Evolutionary conservation across 2,113 vertebrate species (phyloP).

Genomic region (Vanacampus margaritifer): DNA sequence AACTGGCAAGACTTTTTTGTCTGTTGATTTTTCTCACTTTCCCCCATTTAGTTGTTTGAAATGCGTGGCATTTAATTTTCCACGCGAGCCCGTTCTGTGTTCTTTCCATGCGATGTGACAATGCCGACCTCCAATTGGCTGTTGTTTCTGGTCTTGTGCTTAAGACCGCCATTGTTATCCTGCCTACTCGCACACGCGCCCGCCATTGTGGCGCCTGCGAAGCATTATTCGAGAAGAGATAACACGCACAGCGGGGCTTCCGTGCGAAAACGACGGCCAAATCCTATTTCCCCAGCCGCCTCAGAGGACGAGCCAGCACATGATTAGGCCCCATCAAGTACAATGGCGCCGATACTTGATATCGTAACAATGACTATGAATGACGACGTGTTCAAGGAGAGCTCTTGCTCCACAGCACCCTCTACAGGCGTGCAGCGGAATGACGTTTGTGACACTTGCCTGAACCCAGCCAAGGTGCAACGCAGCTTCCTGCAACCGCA

Average conservation of each 20-base stretch:
- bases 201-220: slow-evolving; percentile 13
- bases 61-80: neutral
- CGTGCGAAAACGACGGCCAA: slow-evolving; percentile 21
- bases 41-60: neutral
- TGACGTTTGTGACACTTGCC: neutral
- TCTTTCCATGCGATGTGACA: neutral
- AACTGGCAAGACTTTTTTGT: no score
- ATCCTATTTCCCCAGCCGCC: slow-evolving; percentile 1
- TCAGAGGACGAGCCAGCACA: slow-evolving; percentile 23
- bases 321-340: slow-evolving; percentile 5
- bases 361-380: neutral
- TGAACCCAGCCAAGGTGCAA: neutral
- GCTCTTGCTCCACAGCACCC: no score
- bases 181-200: neutral
- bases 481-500: neutral
- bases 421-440: neutral
- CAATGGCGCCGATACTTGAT: neutral
- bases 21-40: neutral
- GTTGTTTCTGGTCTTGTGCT: slow-evolving; percentile 1
- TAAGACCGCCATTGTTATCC: neutral
- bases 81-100: neutral
- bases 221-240: slow-evolving; percentile 22
- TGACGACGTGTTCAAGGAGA: neutral
- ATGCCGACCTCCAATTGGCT: neutral
- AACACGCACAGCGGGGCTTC: slow-evolving; percentile 16